Conservation (phyloP, 2,797 vertebrate genomes). For the Phoxinus dragarum region DNA sequence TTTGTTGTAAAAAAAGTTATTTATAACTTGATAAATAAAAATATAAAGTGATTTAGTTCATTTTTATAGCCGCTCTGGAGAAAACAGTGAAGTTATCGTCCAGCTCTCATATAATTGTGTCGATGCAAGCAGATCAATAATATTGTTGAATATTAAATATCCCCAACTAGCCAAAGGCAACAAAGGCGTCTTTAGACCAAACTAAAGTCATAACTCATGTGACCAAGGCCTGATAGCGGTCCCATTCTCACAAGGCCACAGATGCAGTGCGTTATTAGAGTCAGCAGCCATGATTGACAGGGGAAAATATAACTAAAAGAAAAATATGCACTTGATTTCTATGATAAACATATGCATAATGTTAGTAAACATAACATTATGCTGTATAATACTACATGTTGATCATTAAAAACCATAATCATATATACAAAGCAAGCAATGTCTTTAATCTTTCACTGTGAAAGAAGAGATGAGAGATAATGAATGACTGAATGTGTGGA, state of each 20-base stretch:
- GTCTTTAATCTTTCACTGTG: background rate
- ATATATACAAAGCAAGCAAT: background rate
- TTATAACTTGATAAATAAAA: too few relatives aligned
- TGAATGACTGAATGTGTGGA: conserved; percentile 65
- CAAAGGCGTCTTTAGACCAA: background rate
- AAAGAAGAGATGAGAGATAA: conserved; percentile 61
- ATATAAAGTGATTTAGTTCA: too few relatives aligned
- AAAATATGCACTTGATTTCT: background rate
- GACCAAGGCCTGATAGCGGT: conserved; percentile 7
- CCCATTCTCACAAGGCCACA: conserved; percentile 11
- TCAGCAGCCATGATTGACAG: background rate
- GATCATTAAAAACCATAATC: background rate
- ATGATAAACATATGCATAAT: background rate
- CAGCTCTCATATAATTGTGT: too few relatives aligned
- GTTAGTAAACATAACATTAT: background rate
- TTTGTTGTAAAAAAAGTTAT: too few relatives aligned
- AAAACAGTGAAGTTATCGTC: too few relatives aligned
- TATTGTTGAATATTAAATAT: too few relatives aligned
- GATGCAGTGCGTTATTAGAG: conserved; percentile 7
- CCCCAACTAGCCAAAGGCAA: too few relatives aligned
- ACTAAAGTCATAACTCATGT: background rate
- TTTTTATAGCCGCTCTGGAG: too few relatives aligned
- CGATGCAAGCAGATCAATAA: too few relatives aligned
- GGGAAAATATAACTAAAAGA: background rate
- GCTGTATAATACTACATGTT: too few relatives aligned